These are phyloP conservation scores for Pediacus dermestoides DNA, from an alignment of 2,888 invertebrate genomes.

Conservation along the genomic window DNA sequence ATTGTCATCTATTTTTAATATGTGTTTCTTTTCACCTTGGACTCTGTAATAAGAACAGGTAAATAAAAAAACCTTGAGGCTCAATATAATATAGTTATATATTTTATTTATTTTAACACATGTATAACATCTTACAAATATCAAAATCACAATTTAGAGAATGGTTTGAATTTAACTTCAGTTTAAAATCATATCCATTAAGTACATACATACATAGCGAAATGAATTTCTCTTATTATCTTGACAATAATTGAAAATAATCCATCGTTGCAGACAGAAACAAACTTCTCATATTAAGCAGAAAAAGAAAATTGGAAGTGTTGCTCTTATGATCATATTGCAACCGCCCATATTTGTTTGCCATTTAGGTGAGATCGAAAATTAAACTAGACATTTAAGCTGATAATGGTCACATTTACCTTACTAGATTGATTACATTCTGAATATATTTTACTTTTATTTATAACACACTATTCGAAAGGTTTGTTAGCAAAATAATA, in stretches of 20 bases:
- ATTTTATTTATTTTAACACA: slow-evolving; percentile 13
- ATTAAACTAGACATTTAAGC: slow-evolving; percentile 4
- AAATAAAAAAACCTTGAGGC: slow-evolving; percentile 1
- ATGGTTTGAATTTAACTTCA: slow-evolving; percentile 5
- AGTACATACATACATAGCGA: slow-evolving; percentile 6
- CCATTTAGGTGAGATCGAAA: slow-evolving; percentile 11
- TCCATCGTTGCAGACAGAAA: no score
- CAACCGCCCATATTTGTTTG: slow-evolving; percentile 11
- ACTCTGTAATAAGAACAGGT: no score
- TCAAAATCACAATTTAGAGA: slow-evolving; percentile 18
- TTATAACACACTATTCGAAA: no score
- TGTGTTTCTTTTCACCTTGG: background rate
- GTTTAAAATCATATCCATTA: background rate
- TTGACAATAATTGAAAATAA: no score
- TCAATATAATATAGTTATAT: slow-evolving; percentile 1
- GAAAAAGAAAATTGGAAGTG: no score
- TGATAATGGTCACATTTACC: slow-evolving; percentile 12
- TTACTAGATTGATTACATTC: slow-evolving; percentile 12
- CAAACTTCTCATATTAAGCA: no score
- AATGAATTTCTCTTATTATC: no score
- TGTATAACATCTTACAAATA: slow-evolving; percentile 18
- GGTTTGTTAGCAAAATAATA: no score
- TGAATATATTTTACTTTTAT: slow-evolving; percentile 7
- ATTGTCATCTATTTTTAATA: slow-evolving; percentile 1
- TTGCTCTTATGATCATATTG: slow-evolving; percentile 7